phyloP scores from a whole-genome alignment of 92 coral and sea anemone species.

The Porites divaricata region DNA sequence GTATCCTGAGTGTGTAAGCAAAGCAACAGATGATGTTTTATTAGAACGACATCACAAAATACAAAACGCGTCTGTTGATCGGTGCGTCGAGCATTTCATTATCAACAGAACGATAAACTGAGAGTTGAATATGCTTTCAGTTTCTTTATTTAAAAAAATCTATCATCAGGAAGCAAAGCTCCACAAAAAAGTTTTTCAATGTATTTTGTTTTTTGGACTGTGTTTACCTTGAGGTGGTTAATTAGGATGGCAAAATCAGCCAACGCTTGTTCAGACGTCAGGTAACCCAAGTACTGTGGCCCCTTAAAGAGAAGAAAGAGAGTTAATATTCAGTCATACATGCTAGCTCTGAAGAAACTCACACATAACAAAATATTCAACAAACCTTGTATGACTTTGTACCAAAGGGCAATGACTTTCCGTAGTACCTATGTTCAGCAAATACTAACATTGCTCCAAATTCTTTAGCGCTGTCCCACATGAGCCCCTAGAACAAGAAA shows the following conservation, averaged over 20 bases:
- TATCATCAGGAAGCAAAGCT: too few species aligned
- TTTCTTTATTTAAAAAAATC: too few species aligned
- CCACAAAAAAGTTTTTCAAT: too few species aligned
- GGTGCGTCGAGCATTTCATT: neutral
- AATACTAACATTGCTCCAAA: constrained; percentile 96
- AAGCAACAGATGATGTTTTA: neutral
- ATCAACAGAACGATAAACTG: too few species aligned
- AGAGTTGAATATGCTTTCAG: too few species aligned
- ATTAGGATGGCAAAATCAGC: constrained; percentile 96
- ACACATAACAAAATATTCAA: neutral
- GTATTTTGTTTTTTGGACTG: too few species aligned
- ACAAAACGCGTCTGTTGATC: neutral
- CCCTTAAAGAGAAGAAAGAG: constrained; percentile 51
- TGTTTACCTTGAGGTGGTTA: constrained; percentile 79
- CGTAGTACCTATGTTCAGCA: constrained; percentile 98
- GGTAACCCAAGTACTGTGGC: constrained; percentile 88
- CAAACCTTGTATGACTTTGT: constrained; percentile 86
- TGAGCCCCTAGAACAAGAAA: constrained; percentile 80
- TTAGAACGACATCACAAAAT: neutral
- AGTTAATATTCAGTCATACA: neutral
- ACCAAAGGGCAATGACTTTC: constrained; percentile 93
- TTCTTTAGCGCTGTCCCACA: constrained; percentile 97
- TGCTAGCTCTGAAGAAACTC: neutral
- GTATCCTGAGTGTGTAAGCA: constrained; percentile 50
- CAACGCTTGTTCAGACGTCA: constrained; percentile 95